Evolutionary conservation across 1,140 invertebrate genomes (phyloP), one percentile per base, ranked within the genome.

Genomic region (Drosophila sechellia): DNA sequence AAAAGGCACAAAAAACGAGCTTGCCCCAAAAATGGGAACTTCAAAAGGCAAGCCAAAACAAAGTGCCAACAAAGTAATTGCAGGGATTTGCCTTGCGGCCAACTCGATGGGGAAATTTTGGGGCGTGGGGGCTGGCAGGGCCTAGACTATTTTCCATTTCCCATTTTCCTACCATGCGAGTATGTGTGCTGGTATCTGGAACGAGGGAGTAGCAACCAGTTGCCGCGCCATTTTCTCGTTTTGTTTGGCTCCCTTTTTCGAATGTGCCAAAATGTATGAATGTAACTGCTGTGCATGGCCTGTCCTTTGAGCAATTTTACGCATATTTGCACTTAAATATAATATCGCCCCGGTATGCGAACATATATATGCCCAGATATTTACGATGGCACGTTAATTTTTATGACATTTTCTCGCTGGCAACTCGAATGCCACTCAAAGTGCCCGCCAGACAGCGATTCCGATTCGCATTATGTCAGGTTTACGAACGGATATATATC

Each of bases 31-130:
- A 80, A 63, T 50, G 50, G 40, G 56, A 61, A 77, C 72, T 85
- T 85, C 77, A 84, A 84, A 85, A 80, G 77, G 56, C 48, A 77
- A 76, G 46, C 54, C 54, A 69, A 57, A 80, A 80, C 72, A 80
- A 85, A 84, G 81, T 84, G 81, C 77, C 81, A 85, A 85, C 81
- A 85, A 85, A 77, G 63, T 86, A 85, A 85, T 85, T 80, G 77
- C 81, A 65, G 55, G 72, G 77, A 77, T 77, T 84, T 79, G 70
- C 70, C 79, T 76, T 50, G 59, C 69, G 71, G 80, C 76, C 71
- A 66, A 22, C 45, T 17, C 17, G 25, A 25, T 40, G 40, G 34
- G 25, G 12, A 52, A 34, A 22, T 31, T 8, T 31, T 2, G 5
- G 22, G 12, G 12, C 0, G 11, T n/a, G 31, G 6, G 22, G 17